A percentile compares a stretch with the other conserved stretches of the same genome.
Conservation (phyloP, 2,113 vertebrate species). For the Oriolus oriolus region DNA sequence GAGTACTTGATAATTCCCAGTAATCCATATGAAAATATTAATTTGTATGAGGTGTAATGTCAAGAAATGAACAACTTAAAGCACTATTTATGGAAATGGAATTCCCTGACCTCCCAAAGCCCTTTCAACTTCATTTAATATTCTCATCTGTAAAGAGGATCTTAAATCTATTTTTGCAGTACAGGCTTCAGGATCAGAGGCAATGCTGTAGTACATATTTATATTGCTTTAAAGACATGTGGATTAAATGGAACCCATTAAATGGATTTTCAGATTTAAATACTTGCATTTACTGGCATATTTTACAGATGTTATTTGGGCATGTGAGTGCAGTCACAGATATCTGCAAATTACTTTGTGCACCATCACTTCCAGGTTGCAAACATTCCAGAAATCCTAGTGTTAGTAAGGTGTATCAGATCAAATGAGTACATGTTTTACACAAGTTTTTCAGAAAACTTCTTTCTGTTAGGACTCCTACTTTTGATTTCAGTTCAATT, state of each 20-base stretch:
- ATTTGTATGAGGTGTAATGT: neutral
- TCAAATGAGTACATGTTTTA: neutral
- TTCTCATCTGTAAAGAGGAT: neutral
- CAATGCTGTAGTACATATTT: neutral
- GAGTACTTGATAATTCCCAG: neutral
- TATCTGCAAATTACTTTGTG: neutral
- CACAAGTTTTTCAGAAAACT: neutral
- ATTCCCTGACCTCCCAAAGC: neutral
- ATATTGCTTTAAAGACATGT: neutral
- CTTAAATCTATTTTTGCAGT: neutral
- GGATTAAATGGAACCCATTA: neutral
- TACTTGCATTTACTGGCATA: neutral
- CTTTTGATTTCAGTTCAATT: neutral
- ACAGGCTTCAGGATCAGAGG: neutral
- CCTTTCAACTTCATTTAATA: neutral
- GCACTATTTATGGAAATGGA: neutral
- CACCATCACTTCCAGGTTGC: neutral
- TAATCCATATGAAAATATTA: neutral
- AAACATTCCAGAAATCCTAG: neutral
- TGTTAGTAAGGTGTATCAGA: neutral
- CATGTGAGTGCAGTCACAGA: neutral
- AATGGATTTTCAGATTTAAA: neutral
- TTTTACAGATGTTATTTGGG: neutral
- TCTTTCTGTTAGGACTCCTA: neutral
- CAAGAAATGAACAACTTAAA: neutral